Evolutionary conservation across 2,888 invertebrate genomes (phyloP), one percentile per base, ranked within the genome.

Genomic region (Bedellia somnulentella): DNA sequence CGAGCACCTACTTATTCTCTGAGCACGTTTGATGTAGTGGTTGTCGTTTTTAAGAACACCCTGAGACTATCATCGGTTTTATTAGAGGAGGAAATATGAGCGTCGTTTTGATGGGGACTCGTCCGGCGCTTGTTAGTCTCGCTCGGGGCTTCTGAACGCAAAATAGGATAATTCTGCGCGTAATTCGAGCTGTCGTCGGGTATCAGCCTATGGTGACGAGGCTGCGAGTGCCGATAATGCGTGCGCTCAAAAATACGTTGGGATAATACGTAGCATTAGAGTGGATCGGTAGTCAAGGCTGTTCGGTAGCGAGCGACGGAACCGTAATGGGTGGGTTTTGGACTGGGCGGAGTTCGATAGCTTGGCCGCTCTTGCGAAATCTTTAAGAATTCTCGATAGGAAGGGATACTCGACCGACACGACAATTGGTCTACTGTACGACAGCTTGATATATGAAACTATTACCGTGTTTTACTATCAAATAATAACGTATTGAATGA

Each of bases 121-220:
- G 48, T 43, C 33, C 35, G 33, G 30, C 26, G 55, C 64, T 64
- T 57, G 66, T 67, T 66, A 66, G 56, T 39, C 35, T 40, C 39
- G 55, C 66, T 56, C 31, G 38, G 36, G 66, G 67, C 58, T 49
- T 33, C 45, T 36, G 45, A 38, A 45, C 38, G 52, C 49, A 49
- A 58, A 62, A 55, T 62, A 63, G 60, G 62, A 67, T 71, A 67
- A 67, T 68, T 45, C 39, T 41, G 39, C 38, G 40, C 37, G 51
- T 68, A 67, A 71, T 71, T 64, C 58, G 49, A 57, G 54, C 57
- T 68, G 68, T 71, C 68, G 55, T 53, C 68, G 46, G 44, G 53
- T 52, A 57, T 61, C 64, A 59, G 66, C 63, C 62, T 40, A 52
- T 59, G 56, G 67, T 67, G 63, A 62, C 61, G 55, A 49, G 36